Evolutionary conservation across 2,797 vertebrate genomes (phyloP).

Genomic region (Serranus cabrilla): DNA sequence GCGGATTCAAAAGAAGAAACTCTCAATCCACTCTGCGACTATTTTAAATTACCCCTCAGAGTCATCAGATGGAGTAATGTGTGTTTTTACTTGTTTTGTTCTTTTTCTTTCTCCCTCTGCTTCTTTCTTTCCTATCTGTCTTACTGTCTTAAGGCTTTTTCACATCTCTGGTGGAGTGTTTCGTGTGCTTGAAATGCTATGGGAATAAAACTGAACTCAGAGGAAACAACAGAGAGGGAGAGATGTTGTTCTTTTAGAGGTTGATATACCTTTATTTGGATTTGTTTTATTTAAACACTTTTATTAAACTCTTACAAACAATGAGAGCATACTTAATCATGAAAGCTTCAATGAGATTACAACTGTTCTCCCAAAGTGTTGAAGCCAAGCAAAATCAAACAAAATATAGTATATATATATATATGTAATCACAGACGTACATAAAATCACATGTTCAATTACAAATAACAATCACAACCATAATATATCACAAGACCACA

Average conservation of each 20-base stretch:
- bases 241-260: background rate
- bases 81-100: background rate
- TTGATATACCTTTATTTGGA: background rate
- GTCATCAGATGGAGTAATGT: background rate
- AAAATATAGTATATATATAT: background rate
- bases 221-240: background rate
- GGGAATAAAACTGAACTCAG: conserved; percentile 1
- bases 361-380: background rate
- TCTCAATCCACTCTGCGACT: background rate
- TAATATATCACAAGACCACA: background rate
- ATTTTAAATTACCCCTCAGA: background rate
- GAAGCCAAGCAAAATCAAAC: background rate
- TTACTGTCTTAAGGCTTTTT: background rate
- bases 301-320: background rate
- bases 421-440: background rate
- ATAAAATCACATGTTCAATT: background rate
- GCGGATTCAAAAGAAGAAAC: too few species aligned
- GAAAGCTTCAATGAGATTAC: background rate
- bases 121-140: conserved; percentile 25
- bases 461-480: background rate
- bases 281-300: conserved; percentile 8
- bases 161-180: conserved; percentile 1
- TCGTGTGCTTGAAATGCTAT: conserved; percentile 2
- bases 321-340: background rate
- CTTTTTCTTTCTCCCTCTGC: background rate